These are phyloP conservation scores for Leptinotarsa peninsularis DNA, from an alignment of 2,888 invertebrate genomes.

Conservation along the genomic window DNA sequence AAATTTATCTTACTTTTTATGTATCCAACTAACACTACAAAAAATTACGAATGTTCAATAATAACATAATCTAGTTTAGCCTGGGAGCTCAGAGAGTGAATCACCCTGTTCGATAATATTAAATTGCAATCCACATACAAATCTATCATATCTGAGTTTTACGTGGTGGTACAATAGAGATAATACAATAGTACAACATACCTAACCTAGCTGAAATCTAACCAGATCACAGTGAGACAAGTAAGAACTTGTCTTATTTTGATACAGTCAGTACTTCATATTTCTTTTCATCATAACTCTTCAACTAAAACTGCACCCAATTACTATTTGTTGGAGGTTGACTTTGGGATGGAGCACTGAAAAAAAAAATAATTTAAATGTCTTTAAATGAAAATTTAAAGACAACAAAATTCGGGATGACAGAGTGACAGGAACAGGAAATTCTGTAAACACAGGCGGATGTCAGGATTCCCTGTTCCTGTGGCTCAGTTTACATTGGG, in stretches of 20 bases:
- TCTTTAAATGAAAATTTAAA: too few species aligned
- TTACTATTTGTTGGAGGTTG: slow-evolving; percentile 60
- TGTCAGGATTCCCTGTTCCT: too few species aligned
- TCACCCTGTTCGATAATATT: too few species aligned
- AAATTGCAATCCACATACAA: background rate
- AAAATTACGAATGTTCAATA: too few species aligned
- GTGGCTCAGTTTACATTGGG: too few species aligned
- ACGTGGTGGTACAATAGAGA: background rate
- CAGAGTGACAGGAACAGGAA: too few species aligned
- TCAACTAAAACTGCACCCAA: slow-evolving; percentile 65
- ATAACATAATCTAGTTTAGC: too few species aligned
- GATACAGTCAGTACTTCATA: slow-evolving; percentile 1
- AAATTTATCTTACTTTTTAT: too few species aligned
- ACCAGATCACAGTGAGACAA: slow-evolving; percentile 11
- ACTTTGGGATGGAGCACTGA: slow-evolving; percentile 55
- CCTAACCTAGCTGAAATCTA: slow-evolving; percentile 4
- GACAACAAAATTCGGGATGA: too few species aligned
- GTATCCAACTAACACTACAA: too few species aligned
- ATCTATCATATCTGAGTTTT: background rate
- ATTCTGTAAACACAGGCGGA: too few species aligned
- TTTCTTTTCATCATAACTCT: background rate
- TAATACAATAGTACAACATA: slow-evolving; percentile 1
- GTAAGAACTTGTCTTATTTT: slow-evolving; percentile 17
- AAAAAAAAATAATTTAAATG: slow-evolving; percentile 41
- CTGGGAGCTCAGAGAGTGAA: too few species aligned